Percentiles rank a stretch among this genome's conserved stretches.
Conservation (phyloP, 2,888 invertebrate genomes). For the Catocala fraxini region DNA sequence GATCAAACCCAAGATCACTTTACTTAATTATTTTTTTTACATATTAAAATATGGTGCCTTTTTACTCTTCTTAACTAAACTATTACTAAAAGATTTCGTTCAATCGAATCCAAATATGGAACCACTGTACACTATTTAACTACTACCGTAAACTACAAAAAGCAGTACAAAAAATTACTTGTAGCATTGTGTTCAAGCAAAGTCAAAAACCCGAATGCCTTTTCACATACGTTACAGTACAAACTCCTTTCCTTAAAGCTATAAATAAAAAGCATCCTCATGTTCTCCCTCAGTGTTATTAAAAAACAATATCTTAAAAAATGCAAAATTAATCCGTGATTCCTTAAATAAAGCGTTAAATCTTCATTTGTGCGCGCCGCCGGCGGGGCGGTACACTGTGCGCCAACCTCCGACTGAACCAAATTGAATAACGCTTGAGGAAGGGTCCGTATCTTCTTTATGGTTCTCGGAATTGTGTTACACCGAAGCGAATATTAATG, state of each 20-base stretch:
- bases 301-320: conserved; percentile 6
- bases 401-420: conserved; percentile 44
- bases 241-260: not conserved
- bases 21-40: too few relatives aligned
- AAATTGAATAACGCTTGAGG: conserved; percentile 65
- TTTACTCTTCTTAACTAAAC: too few relatives aligned
- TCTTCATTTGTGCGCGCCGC: conserved; percentile 40
- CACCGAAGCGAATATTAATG: conserved; percentile 20
- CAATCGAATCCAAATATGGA: too few relatives aligned
- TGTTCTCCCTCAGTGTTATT: not conserved
- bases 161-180: too few relatives aligned
- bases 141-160: too few relatives aligned
- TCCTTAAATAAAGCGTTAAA: conserved; percentile 42
- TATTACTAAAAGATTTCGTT: too few relatives aligned
- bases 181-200: too few relatives aligned
- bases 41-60: too few relatives aligned
- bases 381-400: conserved; percentile 25
- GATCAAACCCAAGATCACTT: too few relatives aligned
- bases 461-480: conserved; percentile 32
- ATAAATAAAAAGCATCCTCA: not conserved
- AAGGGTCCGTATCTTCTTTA: conserved; percentile 60
- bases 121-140: too few relatives aligned
- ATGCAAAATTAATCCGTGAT: conserved; percentile 26
- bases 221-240: too few relatives aligned
- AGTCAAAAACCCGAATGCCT: too few relatives aligned